A percentile compares a stretch with the other conserved stretches of the same genome.
phyloP scores from a whole-genome alignment of 2,113 vertebrate genomes.

The Rhinolophus ferrumequinum region DNA sequence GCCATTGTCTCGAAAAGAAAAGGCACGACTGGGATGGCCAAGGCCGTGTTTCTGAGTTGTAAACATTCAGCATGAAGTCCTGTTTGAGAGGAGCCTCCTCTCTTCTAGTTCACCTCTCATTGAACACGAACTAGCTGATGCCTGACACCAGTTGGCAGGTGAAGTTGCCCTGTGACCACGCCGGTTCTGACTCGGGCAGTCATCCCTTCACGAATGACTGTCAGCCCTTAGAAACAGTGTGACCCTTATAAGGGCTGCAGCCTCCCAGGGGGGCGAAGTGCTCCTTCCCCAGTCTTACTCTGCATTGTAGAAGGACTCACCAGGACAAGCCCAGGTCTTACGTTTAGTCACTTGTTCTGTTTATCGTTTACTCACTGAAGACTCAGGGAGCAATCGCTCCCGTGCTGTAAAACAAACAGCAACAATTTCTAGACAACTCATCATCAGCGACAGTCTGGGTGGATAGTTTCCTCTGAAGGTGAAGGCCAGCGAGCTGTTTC shows the following conservation, averaged over 20 bases:
- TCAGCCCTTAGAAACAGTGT: neutral
- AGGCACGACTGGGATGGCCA: neutral
- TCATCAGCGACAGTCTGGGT: neutral
- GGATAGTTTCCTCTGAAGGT: neutral
- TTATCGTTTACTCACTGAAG: neutral
- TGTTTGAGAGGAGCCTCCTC: neutral
- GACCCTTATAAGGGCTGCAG: neutral
- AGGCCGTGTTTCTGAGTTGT: neutral
- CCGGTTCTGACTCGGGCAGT: neutral
- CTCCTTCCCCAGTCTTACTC: neutral
- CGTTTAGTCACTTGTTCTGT: neutral
- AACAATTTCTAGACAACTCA: slow-evolving; percentile 48
- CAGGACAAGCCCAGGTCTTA: neutral
- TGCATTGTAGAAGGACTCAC: neutral
- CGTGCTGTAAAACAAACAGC: neutral
- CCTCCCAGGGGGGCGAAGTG: neutral
- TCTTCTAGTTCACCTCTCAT: neutral
- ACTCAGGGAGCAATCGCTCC: neutral
- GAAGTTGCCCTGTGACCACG: neutral
- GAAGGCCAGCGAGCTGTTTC: slow-evolving; percentile 15
- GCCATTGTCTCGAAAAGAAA: neutral
- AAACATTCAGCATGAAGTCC: neutral
- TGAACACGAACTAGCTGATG: neutral
- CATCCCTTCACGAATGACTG: neutral
- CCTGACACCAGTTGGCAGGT: neutral